Evolutionary conservation across 2,888 invertebrate species (phyloP).

Genomic region (Chesias legatella): DNA sequence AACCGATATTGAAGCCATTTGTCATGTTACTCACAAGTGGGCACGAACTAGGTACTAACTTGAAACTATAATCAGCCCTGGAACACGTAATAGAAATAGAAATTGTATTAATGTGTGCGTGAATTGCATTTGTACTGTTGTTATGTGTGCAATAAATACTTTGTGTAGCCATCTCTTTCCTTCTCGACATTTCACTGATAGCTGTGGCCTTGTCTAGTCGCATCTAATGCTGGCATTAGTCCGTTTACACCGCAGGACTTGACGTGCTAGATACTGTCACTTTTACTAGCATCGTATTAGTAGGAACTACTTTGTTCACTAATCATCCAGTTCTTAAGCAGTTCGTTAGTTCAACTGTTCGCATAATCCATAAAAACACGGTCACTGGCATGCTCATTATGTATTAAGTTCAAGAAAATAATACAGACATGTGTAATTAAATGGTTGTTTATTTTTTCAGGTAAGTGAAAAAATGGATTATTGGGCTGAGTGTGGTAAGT

Average conservation of each 20-base stretch:
- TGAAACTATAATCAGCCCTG: slow-evolving; percentile 54
- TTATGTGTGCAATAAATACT: slow-evolving; percentile 77
- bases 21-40: neutral
- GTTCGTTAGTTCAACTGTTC: slow-evolving; percentile 55
- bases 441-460: slow-evolving; percentile 53
- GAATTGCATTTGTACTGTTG: slow-evolving; percentile 68
- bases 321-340: too few relatives aligned
- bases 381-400: slow-evolving; percentile 47
- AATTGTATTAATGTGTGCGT: slow-evolving; percentile 63
- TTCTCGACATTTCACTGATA: slow-evolving; percentile 80
- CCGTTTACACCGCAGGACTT: slow-evolving; percentile 50
- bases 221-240: slow-evolving; percentile 79
- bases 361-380: slow-evolving; percentile 28
- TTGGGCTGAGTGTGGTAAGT: too few relatives aligned
- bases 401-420: slow-evolving; percentile 18
- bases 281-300: slow-evolving; percentile 23
- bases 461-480: slow-evolving; percentile 48
- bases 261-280: slow-evolving; percentile 49
- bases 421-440: slow-evolving; percentile 1
- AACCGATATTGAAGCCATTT: neutral
- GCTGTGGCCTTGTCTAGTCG: slow-evolving; percentile 80
- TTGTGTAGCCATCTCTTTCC: slow-evolving; percentile 76
- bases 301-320: too few relatives aligned
- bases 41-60: slow-evolving; percentile 15
- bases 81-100: slow-evolving; percentile 74